A percentile compares a stretch with the other conserved stretches of the same genome.
Conservation (phyloP, 1,140 invertebrate species). For the Leptinotarsa lineolata region DNA sequence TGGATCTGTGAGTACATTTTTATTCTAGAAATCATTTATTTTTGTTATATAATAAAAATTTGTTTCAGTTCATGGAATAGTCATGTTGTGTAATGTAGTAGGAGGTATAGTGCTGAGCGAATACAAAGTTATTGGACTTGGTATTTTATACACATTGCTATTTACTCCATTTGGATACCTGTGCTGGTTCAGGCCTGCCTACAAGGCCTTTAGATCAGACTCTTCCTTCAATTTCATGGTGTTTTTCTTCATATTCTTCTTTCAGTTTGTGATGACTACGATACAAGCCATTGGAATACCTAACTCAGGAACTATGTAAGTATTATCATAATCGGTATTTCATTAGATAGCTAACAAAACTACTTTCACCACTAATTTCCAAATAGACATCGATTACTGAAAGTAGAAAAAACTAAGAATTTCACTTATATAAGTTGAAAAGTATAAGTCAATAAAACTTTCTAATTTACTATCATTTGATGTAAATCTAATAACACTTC, state of each 20-base stretch:
- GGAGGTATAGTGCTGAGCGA: constrained; percentile 76
- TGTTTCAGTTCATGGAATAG: constrained; percentile 82
- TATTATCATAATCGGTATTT: constrained; percentile 32
- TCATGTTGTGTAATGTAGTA: constrained; percentile 85
- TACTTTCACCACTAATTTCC: too few relatives aligned
- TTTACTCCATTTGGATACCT: constrained; percentile 97
- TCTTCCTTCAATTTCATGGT: constrained; percentile 99
- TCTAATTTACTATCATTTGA: too few relatives aligned
- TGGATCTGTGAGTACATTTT: constrained; percentile 88
- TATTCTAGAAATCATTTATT: background rate
- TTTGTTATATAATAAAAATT: constrained; percentile 36
- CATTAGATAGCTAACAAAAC: too few relatives aligned
- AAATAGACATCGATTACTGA: too few relatives aligned
- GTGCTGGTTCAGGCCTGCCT: constrained; percentile 85
- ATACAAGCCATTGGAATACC: constrained; percentile 87
- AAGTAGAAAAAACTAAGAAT: too few relatives aligned
- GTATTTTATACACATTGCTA: constrained; percentile 86
- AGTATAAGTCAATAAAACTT: too few relatives aligned
- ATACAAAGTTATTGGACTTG: constrained; percentile 83
- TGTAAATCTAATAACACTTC: too few relatives aligned
- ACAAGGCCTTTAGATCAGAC: constrained; percentile 83
- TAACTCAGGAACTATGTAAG: constrained; percentile 80
- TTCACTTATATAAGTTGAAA: too few relatives aligned
- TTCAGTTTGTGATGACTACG: constrained; percentile 90
- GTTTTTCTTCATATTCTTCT: constrained; percentile 99